These are phyloP conservation scores for Lepidurus apus DNA, from an alignment of 1,140 invertebrate species.

Conservation along the genomic window DNA sequence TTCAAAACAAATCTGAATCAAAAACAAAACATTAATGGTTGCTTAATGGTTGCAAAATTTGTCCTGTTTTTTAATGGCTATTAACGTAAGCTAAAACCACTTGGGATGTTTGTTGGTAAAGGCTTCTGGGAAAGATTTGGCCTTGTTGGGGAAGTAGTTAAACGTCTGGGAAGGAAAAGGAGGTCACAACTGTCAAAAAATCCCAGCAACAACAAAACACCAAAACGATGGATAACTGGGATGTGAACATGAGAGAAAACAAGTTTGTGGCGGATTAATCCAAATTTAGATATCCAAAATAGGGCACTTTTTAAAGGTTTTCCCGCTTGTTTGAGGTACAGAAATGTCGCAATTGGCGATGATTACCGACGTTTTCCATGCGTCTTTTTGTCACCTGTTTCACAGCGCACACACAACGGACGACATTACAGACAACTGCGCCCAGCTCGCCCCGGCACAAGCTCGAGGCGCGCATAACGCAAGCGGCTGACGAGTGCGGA, in stretches of 20 bases:
- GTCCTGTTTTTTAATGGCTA: neutral
- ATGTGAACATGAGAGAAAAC: neutral
- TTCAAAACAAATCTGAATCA: neutral
- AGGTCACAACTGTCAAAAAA: constrained; percentile 22
- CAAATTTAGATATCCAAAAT: neutral
- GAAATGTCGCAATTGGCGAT: neutral
- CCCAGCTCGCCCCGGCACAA: constrained; percentile 16
- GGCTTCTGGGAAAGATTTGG: neutral
- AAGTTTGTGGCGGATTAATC: neutral
- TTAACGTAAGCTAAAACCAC: neutral
- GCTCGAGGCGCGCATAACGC: constrained; percentile 1
- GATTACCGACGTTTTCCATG: constrained; percentile 6
- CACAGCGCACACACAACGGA: neutral
- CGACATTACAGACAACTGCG: constrained; percentile 17
- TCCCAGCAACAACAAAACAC: constrained; percentile 18
- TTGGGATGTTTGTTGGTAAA: neutral
- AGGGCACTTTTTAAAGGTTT: neutral
- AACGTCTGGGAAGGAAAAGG: neutral
- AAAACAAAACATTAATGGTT: neutral
- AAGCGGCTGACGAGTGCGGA: neutral
- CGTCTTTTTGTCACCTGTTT: constrained; percentile 21
- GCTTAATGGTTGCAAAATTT: neutral
- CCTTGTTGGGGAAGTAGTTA: neutral
- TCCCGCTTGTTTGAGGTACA: neutral
- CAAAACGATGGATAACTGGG: neutral